These are phyloP conservation scores for Idaea dimidiata DNA, from an alignment of 2,888 invertebrate species.

Conservation along the genomic window DNA sequence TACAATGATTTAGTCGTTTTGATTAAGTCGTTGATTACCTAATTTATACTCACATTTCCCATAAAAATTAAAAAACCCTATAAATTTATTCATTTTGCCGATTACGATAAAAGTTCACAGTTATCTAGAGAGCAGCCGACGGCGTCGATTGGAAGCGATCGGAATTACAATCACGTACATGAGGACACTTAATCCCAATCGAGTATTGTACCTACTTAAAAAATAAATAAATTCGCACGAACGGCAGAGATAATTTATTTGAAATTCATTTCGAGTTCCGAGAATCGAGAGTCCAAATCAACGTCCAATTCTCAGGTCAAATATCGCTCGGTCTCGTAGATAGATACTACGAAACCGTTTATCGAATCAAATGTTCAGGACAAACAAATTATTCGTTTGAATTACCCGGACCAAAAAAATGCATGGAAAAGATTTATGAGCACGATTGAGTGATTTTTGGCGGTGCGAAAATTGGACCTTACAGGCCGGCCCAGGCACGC, in stretches of 20 bases:
- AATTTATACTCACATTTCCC: neutral
- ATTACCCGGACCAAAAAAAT: conserved; percentile 43
- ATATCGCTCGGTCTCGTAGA: conserved; percentile 38
- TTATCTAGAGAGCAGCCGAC: neutral
- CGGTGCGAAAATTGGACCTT: conserved; percentile 45
- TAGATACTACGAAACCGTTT: conserved; percentile 52
- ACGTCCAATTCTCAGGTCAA: conserved; percentile 46
- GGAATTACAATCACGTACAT: conserved; percentile 16
- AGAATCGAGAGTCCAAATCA: conserved; percentile 48
- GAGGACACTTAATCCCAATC: conserved; percentile 17
- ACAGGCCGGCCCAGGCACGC: conserved; percentile 42
- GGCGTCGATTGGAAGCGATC: neutral
- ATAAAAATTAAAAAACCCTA: neutral
- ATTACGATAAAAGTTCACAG: neutral
- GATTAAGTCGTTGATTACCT: too few relatives aligned
- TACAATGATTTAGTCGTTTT: neutral
- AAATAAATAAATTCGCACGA: conserved; percentile 43
- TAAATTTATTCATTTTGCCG: neutral
- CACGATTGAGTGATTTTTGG: conserved; percentile 54
- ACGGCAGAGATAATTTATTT: conserved; percentile 49
- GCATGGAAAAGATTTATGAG: conserved; percentile 49
- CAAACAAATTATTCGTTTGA: conserved; percentile 50
- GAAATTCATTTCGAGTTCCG: conserved; percentile 40
- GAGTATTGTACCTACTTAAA: conserved; percentile 31
- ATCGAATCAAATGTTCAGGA: conserved; percentile 56